Conservation (phyloP, 2,797 vertebrate species). For the Acrossocheilus fasciatus region DNA sequence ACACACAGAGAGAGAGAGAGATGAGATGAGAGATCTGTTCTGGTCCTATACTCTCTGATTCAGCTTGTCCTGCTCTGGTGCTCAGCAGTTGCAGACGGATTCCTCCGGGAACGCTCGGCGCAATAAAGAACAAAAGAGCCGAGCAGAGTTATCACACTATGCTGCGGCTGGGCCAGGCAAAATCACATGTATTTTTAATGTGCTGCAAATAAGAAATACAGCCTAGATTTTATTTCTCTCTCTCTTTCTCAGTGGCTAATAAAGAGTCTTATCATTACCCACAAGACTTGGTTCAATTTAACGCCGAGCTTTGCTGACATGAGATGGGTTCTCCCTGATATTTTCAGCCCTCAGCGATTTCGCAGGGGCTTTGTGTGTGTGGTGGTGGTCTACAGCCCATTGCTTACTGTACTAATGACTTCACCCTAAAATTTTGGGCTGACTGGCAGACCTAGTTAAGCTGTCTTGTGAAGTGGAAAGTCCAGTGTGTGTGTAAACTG, state of each 20-base stretch:
- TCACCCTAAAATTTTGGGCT: conserved; percentile 40
- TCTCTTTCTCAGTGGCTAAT: conserved; percentile 60
- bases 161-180: conserved; percentile 59
- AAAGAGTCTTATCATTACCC: conserved; percentile 62
- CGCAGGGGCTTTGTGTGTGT: conserved; percentile 32
- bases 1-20: conserved; percentile 15
- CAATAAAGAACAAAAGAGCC: conserved; percentile 77
- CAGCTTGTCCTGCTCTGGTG: conserved; percentile 39
- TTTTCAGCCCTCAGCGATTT: conserved; percentile 60
- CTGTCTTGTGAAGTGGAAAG: conserved; percentile 69
- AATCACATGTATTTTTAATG: conserved; percentile 77
- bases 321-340: conserved; percentile 58
- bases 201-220: conserved; percentile 73
- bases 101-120: conserved; percentile 71
- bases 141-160: conserved; percentile 68
- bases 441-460: conserved; percentile 68
- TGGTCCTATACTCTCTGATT: conserved; percentile 50
- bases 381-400: conserved; percentile 17
- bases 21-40: conserved; percentile 51
- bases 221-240: conserved; percentile 8
- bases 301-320: conserved; percentile 57
- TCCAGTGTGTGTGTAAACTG: conserved; percentile 25
- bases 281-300: conserved; percentile 66
- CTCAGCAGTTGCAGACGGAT: conserved; percentile 49
- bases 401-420: conserved; percentile 41